Conservation (phyloP, 37 sponge, comb jelly and placozoan species). For the Crambe crambe region DNA sequence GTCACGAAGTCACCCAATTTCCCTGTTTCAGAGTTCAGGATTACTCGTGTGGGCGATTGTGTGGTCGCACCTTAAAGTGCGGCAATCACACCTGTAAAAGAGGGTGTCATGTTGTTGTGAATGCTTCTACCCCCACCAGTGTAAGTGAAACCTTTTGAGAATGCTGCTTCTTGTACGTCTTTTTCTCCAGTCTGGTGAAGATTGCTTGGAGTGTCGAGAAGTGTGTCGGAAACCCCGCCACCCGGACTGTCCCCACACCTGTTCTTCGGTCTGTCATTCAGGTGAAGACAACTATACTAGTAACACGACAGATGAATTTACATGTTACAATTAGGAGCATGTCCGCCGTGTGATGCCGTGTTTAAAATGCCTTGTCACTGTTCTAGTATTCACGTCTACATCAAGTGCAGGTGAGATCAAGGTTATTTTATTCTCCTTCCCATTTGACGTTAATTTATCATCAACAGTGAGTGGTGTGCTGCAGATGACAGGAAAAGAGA, state of each 20-base stretch:
- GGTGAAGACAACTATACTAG: slow-evolving; percentile 25
- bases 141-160: not conserved
- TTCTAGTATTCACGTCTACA: slow-evolving; percentile 18
- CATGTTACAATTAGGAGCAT: slow-evolving; percentile 35
- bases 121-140: slow-evolving; percentile 10
- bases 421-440: too few species aligned
- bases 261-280: slow-evolving; percentile 74
- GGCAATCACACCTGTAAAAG: slow-evolving; percentile 76
- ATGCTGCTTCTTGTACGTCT: not conserved
- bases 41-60: slow-evolving; percentile 66
- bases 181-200: slow-evolving; percentile 62
- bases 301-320: not conserved
- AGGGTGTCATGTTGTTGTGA: slow-evolving; percentile 70
- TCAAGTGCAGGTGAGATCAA: slow-evolving; percentile 56
- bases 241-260: slow-evolving; percentile 64
- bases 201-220: slow-evolving; percentile 67
- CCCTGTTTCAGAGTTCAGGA: slow-evolving; percentile 39
- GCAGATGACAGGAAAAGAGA: slow-evolving; percentile 43
- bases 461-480: slow-evolving; percentile 76
- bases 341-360: slow-evolving; percentile 47
- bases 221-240: slow-evolving; percentile 65
- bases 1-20: slow-evolving; percentile 37
- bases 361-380: slow-evolving; percentile 59
- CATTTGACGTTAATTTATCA: not conserved
- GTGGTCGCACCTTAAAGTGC: slow-evolving; percentile 77